Percentiles rank a stretch among this genome's conserved stretches.
Conservation (phyloP, 2,888 invertebrate species). For the Melanophora roralis region DNA sequence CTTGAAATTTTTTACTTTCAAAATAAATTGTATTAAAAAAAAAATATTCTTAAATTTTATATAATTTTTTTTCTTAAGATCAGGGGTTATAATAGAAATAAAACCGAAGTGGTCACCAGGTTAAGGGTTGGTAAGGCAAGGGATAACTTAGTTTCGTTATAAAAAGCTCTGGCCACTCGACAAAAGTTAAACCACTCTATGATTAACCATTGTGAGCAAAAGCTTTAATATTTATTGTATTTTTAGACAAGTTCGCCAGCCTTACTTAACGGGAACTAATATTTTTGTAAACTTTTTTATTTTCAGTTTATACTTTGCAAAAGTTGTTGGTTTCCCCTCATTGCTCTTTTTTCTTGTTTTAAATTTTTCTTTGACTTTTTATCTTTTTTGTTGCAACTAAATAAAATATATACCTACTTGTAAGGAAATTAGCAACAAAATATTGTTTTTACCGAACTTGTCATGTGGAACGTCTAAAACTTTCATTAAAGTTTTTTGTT, state of each 20-base stretch:
- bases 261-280: conserved; percentile 45
- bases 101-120: too few relatives aligned
- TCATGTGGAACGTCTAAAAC: conserved; percentile 56
- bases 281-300: conserved; percentile 30
- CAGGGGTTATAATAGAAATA: too few relatives aligned
- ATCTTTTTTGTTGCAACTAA: conserved; percentile 21
- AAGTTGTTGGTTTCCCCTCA: conserved; percentile 34
- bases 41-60: too few relatives aligned
- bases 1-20: too few relatives aligned
- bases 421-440: conserved; percentile 44
- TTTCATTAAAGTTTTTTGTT: conserved; percentile 41
- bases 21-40: too few relatives aligned
- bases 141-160: too few relatives aligned
- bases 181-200: not conserved
- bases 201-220: not conserved
- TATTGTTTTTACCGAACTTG: conserved; percentile 42
- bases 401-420: conserved; percentile 47
- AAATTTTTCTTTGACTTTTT: too few relatives aligned
- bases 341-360: not conserved
- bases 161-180: not conserved
- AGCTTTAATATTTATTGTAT: conserved; percentile 50
- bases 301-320: conserved; percentile 35
- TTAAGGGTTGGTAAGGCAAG: too few relatives aligned
- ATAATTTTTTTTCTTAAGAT: too few relatives aligned
- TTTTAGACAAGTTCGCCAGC: conserved; percentile 46